Conservation (phyloP, 2,888 invertebrate species). For the Cephus spinipes region DNA sequence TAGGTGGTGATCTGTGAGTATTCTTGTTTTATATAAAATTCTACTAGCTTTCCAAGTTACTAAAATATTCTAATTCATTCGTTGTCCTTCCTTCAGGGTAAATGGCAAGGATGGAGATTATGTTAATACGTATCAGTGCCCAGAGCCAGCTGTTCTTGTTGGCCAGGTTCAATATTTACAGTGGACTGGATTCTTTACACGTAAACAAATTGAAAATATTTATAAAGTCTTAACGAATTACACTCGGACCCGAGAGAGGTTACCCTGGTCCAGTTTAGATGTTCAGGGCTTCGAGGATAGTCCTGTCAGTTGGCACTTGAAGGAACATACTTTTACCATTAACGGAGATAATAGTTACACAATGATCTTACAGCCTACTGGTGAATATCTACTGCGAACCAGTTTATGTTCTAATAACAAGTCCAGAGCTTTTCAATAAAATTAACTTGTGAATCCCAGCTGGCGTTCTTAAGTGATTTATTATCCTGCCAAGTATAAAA, state of each 20-base stretch:
- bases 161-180: conserved; percentile 65
- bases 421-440: conserved; percentile 46
- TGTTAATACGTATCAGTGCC: conserved; percentile 64
- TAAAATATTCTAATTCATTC: not conserved
- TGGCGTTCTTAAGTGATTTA: not conserved
- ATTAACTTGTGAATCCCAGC: not conserved
- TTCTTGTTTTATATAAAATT: not conserved
- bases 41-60: not conserved
- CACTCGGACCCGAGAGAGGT: conserved; percentile 39
- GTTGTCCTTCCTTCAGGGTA: not conserved
- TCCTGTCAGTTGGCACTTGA: conserved; percentile 67
- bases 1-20: conserved; percentile 65
- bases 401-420: conserved; percentile 64
- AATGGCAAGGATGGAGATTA: conserved; percentile 54
- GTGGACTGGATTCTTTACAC: conserved; percentile 69
- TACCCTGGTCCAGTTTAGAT: conserved; percentile 69
- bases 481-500: not conserved
- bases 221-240: conserved; percentile 57
- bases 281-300: conserved; percentile 72
- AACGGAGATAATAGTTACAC: conserved; percentile 70
- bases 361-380: conserved; percentile 62
- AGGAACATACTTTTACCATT: conserved; percentile 67
- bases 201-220: conserved; percentile 60
- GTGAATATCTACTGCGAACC: conserved; percentile 54
- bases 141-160: conserved; percentile 54